Evolutionary conservation across 2,888 invertebrate species (phyloP).

Genomic region (Camptogramma bilineatum): DNA sequence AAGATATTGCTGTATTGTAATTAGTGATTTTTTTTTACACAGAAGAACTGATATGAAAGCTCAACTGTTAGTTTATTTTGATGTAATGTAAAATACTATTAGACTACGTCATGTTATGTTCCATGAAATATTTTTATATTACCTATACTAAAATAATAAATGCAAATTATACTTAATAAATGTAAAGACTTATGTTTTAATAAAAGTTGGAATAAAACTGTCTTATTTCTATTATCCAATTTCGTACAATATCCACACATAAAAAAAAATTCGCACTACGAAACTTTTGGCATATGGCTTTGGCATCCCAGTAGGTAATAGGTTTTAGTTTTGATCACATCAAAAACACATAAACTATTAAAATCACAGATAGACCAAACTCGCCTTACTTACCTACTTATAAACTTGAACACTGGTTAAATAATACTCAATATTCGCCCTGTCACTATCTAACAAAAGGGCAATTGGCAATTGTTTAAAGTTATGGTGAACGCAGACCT

Average conservation of each 20-base stretch:
- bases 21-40: not conserved
- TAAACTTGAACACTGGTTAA: too few species aligned
- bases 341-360: not conserved
- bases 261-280: too few species aligned
- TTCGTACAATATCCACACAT: too few species aligned
- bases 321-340: too few species aligned
- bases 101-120: not conserved
- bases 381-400: too few species aligned
- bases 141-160: not conserved
- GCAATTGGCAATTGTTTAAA: too few species aligned
- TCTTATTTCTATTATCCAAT: not conserved
- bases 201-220: constrained; percentile 5
- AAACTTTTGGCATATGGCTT: too few species aligned
- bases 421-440: too few species aligned
- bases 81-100: not conserved
- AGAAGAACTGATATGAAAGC: constrained; percentile 1
- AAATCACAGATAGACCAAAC: constrained; percentile 1
- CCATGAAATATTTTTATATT: not conserved
- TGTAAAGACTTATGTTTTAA: not conserved
- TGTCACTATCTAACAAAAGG: too few species aligned
- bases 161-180: not conserved
- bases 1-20: not conserved
- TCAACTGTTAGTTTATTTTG: not conserved
- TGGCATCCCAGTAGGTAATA: too few species aligned
- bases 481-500: too few species aligned